Conservation (phyloP, 1,140 invertebrate genomes). For the Drosophila pandora region DNA sequence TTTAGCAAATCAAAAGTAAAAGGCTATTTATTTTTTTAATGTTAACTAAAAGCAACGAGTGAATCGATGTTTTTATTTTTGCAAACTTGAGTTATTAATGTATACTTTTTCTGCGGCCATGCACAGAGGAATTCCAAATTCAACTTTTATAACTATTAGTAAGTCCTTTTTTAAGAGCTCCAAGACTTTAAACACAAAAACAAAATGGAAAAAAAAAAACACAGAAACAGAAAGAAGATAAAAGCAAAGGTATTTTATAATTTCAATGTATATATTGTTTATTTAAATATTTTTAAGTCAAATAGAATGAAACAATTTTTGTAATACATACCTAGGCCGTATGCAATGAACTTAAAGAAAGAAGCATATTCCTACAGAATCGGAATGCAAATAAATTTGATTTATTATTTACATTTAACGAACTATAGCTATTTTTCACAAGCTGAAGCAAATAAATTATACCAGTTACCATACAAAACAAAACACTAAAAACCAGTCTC, state of each 20-base stretch:
- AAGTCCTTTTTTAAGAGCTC: conserved; percentile 69
- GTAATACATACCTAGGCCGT: conserved; percentile 22
- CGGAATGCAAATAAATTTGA: conserved; percentile 63
- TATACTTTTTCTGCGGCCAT: conserved; percentile 65
- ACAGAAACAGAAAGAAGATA: conserved; percentile 10
- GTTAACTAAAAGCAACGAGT: conserved; percentile 4
- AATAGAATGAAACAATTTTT: conserved; percentile 24
- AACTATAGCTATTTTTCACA: conserved; percentile 76
- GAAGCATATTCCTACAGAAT: conserved; percentile 40
- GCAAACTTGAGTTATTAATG: conserved; percentile 37
- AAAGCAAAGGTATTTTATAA: conserved; percentile 38
- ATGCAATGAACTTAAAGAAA: conserved; percentile 64
- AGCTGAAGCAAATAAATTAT: conserved; percentile 76
- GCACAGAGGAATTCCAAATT: conserved; percentile 78
- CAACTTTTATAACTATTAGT: conserved; percentile 29
- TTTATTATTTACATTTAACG: conserved; percentile 71
- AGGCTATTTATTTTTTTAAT: conserved; percentile 72
- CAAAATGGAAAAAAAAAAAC: conserved; percentile 20
- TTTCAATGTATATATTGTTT: conserved; percentile 74
- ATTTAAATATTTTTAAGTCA: conserved; percentile 69
- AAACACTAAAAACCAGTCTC: conserved; percentile 6
- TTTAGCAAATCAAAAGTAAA: conserved; percentile 66
- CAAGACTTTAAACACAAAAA: conserved; percentile 71
- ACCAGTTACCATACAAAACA: conserved; percentile 54
- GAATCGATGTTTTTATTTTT: conserved; percentile 12